phyloP scores from a whole-genome alignment of 2,888 invertebrate genomes.

The Drosophila histrio region DNA sequence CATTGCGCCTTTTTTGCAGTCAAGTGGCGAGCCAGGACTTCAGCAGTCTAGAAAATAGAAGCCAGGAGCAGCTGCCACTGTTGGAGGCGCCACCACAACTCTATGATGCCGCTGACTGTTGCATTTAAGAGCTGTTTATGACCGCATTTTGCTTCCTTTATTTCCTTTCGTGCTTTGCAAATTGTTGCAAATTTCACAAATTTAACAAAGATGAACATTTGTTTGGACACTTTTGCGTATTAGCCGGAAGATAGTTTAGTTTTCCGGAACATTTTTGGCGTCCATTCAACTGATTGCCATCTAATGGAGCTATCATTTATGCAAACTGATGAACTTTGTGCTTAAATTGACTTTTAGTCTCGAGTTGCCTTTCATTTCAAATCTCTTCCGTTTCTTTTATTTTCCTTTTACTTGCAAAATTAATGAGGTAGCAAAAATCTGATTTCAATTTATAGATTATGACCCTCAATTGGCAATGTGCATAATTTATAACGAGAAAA shows the following conservation, averaged over 20 bases:
- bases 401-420: slow-evolving; percentile 36
- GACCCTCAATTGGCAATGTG: slow-evolving; percentile 58
- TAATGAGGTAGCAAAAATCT: slow-evolving; percentile 73
- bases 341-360: slow-evolving; percentile 21
- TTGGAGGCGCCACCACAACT: not conserved
- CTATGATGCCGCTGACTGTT: slow-evolving; percentile 33
- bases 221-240: slow-evolving; percentile 31
- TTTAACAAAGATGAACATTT: slow-evolving; percentile 31
- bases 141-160: slow-evolving; percentile 41
- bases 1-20: slow-evolving; percentile 72
- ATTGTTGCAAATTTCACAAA: slow-evolving; percentile 46
- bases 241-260: slow-evolving; percentile 15
- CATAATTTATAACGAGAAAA: slow-evolving; percentile 61
- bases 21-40: slow-evolving; percentile 56
- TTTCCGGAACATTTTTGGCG: not conserved
- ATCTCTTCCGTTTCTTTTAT: not conserved
- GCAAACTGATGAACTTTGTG: slow-evolving; percentile 34
- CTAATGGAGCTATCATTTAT: slow-evolving; percentile 65
- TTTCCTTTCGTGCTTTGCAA: slow-evolving; percentile 24
- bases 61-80: slow-evolving; percentile 11
- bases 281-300: slow-evolving; percentile 54
- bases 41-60: not conserved
- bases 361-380: slow-evolving; percentile 7
- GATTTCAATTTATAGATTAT: slow-evolving; percentile 74
- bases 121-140: slow-evolving; percentile 67